Evolutionary conservation across 2,113 vertebrate genomes (phyloP), one percentile per base, ranked within the genome.

Genomic region (Fregata magnificens): DNA sequence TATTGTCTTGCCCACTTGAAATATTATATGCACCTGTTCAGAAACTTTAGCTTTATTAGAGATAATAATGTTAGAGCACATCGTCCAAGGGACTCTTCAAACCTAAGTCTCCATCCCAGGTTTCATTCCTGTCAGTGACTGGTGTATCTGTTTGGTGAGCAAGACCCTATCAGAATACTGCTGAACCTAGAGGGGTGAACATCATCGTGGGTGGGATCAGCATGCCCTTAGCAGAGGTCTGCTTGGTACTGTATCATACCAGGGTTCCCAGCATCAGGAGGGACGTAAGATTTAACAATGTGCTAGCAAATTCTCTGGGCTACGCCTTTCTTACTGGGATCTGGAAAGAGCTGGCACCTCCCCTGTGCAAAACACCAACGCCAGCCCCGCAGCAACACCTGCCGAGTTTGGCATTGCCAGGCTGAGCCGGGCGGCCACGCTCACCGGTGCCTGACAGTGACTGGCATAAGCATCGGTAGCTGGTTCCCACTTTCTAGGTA

Each of bases 401-500:
- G 21, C n/a, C 0, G 0, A 24, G 47, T 44, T 36, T 11, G 53
- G 16, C 32, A 34, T 16, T 19, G 24, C 19, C 22, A 50, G 74
- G n/a, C 32, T 50, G 40, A 89, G 32, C 31, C 29, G 26, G 31
- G 14, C 3, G 8, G 31, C 11, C 22, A 24, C 61, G 24, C 17
- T 65, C 53, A 62, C 32, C 1, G 0, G 22, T 0, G 0, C 24
- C 53, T 74, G 47, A 20, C 24, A 29, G 45, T 3, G 13, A 29
- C 42, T 31, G 47, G 12, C 22, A 9, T 18, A 7, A n/a, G 34
- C 0, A 0, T 24, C 2, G 0, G n/a, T 29, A 89, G 73, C 53
- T 11, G 11, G 28, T 73, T 42, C 36, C 31, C 9, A 7, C 36
- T 62, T 74, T 34, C 24, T 29, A 67, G 11, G 34, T 22, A 24